A percentile compares a stretch with the other conserved stretches of the same genome.
Conservation (phyloP, 2,888 invertebrate genomes). For the Rhagium mordax region DNA sequence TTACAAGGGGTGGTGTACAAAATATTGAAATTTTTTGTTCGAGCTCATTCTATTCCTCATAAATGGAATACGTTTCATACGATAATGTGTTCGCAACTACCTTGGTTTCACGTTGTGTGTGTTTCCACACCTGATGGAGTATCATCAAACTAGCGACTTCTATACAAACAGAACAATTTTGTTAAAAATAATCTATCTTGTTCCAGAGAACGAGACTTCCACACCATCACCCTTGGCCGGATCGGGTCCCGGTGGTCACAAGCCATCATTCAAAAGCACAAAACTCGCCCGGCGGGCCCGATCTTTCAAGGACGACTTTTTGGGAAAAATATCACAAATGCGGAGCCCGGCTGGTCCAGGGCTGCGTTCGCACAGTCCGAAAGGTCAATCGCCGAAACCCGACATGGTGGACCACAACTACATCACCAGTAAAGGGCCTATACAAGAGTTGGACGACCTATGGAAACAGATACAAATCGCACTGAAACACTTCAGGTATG, state of each 20-base stretch:
- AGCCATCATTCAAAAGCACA: slow-evolving; percentile 85
- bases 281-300: slow-evolving; percentile 90
- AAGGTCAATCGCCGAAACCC: slow-evolving; percentile 63
- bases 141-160: no score
- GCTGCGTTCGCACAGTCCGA: slow-evolving; percentile 69
- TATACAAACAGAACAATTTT: no score
- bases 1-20: no score
- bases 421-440: slow-evolving; percentile 60
- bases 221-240: slow-evolving; percentile 64
- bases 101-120: no score
- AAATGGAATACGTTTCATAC: no score
- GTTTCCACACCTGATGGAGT: no score
- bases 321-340: slow-evolving; percentile 91
- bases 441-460: slow-evolving; percentile 61
- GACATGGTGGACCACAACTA: slow-evolving; percentile 59
- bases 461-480: slow-evolving; percentile 78
- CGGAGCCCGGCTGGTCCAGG: slow-evolving; percentile 77
- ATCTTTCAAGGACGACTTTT: slow-evolving; percentile 93
- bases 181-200: no score
- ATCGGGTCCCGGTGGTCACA: slow-evolving; percentile 77
- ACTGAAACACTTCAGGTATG: slow-evolving; percentile 85
- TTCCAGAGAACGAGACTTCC: slow-evolving; percentile 64
- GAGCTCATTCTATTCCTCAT: no score
- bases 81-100: no score
- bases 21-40: no score